A percentile compares a stretch with the other conserved stretches of the same genome.
Evolutionary conservation across 2,797 vertebrate species (phyloP).

Genomic region (Muscicapa comitata): DNA sequence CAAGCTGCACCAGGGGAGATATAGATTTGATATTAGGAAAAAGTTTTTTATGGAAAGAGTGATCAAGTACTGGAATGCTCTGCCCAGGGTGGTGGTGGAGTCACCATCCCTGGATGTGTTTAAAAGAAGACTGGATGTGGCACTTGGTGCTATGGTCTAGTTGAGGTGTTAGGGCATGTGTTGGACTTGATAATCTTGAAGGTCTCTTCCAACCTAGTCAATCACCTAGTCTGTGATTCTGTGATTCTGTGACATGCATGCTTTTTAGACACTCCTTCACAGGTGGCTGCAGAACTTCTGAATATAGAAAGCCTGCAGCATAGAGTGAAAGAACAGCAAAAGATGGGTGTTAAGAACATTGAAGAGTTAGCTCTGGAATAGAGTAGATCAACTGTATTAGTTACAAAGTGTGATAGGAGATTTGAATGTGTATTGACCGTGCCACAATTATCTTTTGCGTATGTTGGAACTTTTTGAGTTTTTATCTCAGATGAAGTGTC

Average conservation of each 20-base stretch:
- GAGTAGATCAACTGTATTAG: not conserved
- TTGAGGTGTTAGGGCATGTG: too few relatives aligned
- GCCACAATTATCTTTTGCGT: not conserved
- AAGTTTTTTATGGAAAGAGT: too few relatives aligned
- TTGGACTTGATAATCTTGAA: too few relatives aligned
- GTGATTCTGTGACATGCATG: not conserved
- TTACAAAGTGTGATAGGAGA: not conserved
- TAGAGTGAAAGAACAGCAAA: not conserved
- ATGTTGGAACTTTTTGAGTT: not conserved
- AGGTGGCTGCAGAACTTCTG: not conserved
- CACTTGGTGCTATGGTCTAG: too few relatives aligned
- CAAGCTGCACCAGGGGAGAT: too few relatives aligned
- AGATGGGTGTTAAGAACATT: not conserved
- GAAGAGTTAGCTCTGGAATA: not conserved
- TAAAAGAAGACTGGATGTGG: too few relatives aligned
- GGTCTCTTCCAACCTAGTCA: too few relatives aligned
- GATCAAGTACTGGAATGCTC: too few relatives aligned
- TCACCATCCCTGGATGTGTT: too few relatives aligned
- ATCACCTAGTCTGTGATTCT: too few relatives aligned
- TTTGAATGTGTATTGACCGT: not conserved
- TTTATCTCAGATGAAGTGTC: not conserved
- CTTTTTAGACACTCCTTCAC: not conserved
- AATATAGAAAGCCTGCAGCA: not conserved
- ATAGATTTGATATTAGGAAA: too few relatives aligned
- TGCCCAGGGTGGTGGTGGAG: too few relatives aligned